These are phyloP conservation scores for Redunca redunca DNA, from an alignment of 2,113 vertebrate species.

Conservation along the genomic window DNA sequence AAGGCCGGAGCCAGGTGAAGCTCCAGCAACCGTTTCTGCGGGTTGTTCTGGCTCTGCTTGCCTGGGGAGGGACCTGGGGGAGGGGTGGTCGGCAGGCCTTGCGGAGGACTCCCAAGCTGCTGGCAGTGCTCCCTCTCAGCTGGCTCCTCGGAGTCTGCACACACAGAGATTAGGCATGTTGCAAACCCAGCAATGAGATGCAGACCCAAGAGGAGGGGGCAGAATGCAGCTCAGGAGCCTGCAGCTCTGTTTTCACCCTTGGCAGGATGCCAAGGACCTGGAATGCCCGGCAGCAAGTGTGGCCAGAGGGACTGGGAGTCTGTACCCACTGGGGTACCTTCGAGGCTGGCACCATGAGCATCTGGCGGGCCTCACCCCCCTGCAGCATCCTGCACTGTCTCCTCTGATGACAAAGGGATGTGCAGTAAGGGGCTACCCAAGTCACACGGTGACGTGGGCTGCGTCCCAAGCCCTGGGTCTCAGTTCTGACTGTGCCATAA, in stretches of 20 bases:
- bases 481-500: background rate
- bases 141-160: conserved; percentile 72
- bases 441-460: background rate
- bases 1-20: background rate
- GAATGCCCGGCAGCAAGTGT: background rate
- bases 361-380: background rate
- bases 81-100: background rate
- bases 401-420: background rate
- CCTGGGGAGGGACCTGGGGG: background rate
- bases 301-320: background rate
- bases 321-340: conserved; percentile 1
- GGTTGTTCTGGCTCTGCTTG: background rate
- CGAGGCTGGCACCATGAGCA: background rate
- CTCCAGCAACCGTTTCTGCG: background rate
- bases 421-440: background rate
- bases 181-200: conserved; percentile 57
- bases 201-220: conserved; percentile 31
- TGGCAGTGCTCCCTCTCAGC: conserved; percentile 53
- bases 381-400: background rate
- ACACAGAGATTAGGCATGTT: conserved; percentile 60
- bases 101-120: background rate
- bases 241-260: conserved; percentile 36
- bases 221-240: background rate
- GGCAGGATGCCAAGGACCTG: conserved; percentile 37
- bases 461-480: background rate